Conservation (phyloP, 2,888 invertebrate species). For the Rhagium mordax region DNA sequence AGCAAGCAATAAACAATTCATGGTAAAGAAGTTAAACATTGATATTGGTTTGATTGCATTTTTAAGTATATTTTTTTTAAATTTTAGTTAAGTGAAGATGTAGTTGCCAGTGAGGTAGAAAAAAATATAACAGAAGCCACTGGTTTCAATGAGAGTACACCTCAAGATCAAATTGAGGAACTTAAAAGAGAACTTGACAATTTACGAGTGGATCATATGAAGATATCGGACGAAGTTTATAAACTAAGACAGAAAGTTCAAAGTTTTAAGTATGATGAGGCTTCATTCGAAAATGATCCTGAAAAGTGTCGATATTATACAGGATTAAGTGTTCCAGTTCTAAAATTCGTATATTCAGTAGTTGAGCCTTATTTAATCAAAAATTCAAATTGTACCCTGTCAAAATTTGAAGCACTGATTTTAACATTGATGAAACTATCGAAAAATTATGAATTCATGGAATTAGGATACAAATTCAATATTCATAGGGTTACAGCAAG, state of each 20-base stretch:
- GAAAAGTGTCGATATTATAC: slow-evolving; percentile 22
- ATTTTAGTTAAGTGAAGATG: background rate
- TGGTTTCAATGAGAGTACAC: background rate
- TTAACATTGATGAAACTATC: slow-evolving; percentile 31
- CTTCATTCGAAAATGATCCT: slow-evolving; percentile 6
- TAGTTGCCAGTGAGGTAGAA: background rate
- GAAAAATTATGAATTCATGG: slow-evolving; percentile 35
- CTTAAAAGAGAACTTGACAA: background rate
- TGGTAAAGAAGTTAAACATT: background rate
- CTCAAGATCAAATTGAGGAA: background rate
- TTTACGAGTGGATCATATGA: background rate
- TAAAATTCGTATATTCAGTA: background rate
- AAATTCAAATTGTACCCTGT: slow-evolving; percentile 5
- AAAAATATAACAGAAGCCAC: background rate
- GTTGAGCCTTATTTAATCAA: background rate
- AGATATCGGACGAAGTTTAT: no score
- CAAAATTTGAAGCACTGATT: slow-evolving; percentile 9
- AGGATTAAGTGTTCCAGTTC: background rate
- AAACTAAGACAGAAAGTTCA: no score
- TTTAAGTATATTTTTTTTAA: background rate
- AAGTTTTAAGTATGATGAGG: no score
- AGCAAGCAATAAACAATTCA: background rate
- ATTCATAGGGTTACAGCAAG: slow-evolving; percentile 17
- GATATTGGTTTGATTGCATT: background rate
- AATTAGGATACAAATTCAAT: slow-evolving; percentile 32